These are phyloP conservation scores for Anabacerthia variegaticeps DNA, from an alignment of 2,797 vertebrate species.

Conservation along the genomic window DNA sequence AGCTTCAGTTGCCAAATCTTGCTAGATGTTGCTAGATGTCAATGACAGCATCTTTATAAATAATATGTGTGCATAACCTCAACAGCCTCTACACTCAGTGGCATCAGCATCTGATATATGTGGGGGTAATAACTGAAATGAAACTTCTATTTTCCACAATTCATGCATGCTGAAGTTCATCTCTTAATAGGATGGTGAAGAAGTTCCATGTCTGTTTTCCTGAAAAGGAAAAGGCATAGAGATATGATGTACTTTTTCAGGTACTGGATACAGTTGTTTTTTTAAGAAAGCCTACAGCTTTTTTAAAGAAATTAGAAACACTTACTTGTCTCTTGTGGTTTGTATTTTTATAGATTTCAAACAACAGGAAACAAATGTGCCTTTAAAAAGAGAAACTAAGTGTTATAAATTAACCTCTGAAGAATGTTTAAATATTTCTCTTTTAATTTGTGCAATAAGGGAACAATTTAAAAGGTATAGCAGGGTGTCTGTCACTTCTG, in stretches of 20 bases:
- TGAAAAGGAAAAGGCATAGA: neutral
- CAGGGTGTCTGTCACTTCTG: slow-evolving; percentile 56
- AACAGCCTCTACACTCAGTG: neutral
- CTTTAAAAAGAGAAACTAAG: slow-evolving; percentile 48
- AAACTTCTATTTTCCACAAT: neutral
- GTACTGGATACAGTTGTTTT: neutral
- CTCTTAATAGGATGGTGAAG: neutral
- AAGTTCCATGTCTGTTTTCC: neutral
- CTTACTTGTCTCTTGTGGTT: neutral
- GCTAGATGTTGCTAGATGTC: neutral
- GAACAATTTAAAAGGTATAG: slow-evolving; percentile 53
- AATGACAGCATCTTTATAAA: neutral
- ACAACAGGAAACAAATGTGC: slow-evolving; percentile 11
- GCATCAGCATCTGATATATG: neutral
- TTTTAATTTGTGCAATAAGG: slow-evolving; percentile 61
- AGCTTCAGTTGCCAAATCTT: neutral
- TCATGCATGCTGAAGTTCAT: neutral
- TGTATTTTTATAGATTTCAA: slow-evolving; percentile 34
- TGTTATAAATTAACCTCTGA: slow-evolving; percentile 57
- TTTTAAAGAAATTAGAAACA: neutral
- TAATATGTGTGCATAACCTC: neutral
- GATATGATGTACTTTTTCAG: neutral
- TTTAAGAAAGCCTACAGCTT: neutral
- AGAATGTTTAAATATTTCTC: slow-evolving; percentile 64
- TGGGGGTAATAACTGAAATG: neutral